These are phyloP conservation scores for Agrochola lychnidis DNA, from an alignment of 2,888 invertebrate genomes.

Conservation along the genomic window DNA sequence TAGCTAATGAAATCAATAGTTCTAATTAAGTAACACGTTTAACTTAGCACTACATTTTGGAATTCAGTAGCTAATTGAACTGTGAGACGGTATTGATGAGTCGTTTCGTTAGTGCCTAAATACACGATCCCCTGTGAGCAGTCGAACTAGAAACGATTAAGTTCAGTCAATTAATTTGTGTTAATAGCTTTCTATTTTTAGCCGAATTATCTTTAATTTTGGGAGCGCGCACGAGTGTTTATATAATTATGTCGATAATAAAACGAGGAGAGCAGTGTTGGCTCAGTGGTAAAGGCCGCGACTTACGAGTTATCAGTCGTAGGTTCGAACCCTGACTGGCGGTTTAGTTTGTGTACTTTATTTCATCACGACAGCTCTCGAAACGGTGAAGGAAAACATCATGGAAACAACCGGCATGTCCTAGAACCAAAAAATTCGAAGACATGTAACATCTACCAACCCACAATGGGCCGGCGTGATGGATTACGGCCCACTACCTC, in stretches of 20 bases:
- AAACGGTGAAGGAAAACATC: no score
- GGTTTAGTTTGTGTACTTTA: no score
- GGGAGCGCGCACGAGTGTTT: neutral
- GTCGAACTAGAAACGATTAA: neutral
- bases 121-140: constrained; percentile 20
- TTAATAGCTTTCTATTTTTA: neutral
- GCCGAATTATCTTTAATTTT: neutral
- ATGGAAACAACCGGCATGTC: no score
- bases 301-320: no score
- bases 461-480: no score
- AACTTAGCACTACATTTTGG: neutral
- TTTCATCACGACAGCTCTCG: no score
- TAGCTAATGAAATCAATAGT: neutral
- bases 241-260: neutral
- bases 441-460: no score
- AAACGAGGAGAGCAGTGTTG: neutral
- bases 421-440: no score
- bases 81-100: constrained; percentile 12
- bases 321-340: no score
- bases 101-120: constrained; percentile 18
- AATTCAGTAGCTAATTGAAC: constrained; percentile 11
- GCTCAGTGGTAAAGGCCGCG: no score
- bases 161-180: constrained; percentile 2
- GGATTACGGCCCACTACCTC: no score
- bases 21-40: neutral